Conservation (phyloP, 1,140 invertebrate species). For the Oreohelix idahoensis region DNA sequence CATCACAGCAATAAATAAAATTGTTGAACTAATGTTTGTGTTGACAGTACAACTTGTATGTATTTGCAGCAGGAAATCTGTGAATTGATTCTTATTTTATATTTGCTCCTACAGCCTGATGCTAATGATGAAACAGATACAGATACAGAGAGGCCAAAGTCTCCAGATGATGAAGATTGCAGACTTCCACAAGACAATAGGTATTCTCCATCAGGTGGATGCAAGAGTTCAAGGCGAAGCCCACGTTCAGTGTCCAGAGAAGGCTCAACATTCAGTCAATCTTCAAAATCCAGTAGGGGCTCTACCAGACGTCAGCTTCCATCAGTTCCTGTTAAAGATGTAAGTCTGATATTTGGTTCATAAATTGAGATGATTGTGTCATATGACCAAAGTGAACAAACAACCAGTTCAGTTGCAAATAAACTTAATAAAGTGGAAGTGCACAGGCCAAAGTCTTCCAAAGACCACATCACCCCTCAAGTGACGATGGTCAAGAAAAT, state of each 20-base stretch:
- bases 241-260: slow-evolving; percentile 34
- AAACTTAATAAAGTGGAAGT: too few relatives aligned
- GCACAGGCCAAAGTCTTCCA: too few relatives aligned
- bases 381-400: too few relatives aligned
- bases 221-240: slow-evolving; percentile 26
- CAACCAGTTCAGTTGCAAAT: too few relatives aligned
- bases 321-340: slow-evolving; percentile 26
- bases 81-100: not conserved
- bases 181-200: not conserved
- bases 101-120: slow-evolving; percentile 14
- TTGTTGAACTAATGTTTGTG: too few relatives aligned
- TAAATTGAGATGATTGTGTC: too few relatives aligned
- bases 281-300: slow-evolving; percentile 40
- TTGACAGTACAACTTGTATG: too few relatives aligned
- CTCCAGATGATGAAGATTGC: not conserved
- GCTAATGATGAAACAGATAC: slow-evolving; percentile 34
- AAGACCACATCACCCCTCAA: too few relatives aligned
- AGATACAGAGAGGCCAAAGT: not conserved
- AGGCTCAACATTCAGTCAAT: slow-evolving; percentile 40
- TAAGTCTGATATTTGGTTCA: slow-evolving; percentile 5
- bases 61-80: too few relatives aligned
- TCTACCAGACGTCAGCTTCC: slow-evolving; percentile 51
- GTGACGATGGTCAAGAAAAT: too few relatives aligned
- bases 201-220: slow-evolving; percentile 31
- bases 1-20: too few relatives aligned